A percentile compares a stretch with the other conserved stretches of the same genome.
Evolutionary conservation across 2,113 vertebrate species (phyloP).

Genomic region (Gnathonemus longibarbis): DNA sequence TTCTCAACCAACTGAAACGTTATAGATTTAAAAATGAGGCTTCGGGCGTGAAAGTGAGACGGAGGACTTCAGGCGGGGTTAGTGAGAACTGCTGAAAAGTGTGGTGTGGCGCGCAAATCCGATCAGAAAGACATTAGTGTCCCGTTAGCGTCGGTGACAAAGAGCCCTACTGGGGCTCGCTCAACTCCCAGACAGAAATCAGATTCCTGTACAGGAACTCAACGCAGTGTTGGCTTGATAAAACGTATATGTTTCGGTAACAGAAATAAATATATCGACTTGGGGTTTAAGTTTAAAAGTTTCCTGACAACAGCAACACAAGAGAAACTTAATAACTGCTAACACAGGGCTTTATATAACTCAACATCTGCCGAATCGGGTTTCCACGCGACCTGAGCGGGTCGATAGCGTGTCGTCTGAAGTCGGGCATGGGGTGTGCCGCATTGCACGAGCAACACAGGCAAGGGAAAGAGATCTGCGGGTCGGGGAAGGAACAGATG

Average conservation of each 20-base stretch:
- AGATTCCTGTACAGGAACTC: background rate
- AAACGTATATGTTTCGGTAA: background rate
- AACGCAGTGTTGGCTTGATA: background rate
- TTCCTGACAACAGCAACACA: background rate
- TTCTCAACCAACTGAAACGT: background rate
- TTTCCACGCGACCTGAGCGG: background rate
- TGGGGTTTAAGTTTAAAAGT: background rate
- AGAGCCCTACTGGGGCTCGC: background rate
- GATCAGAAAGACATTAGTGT: constrained; percentile 19
- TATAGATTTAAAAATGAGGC: background rate
- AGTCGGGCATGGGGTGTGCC: background rate
- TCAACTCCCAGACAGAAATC: background rate
- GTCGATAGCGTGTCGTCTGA: background rate
- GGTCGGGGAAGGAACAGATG: background rate
- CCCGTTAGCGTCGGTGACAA: constrained; percentile 5
- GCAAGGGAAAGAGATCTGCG: background rate
- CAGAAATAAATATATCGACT: background rate
- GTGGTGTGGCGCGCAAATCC: background rate
- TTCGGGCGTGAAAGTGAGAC: background rate
- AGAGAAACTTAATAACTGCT: constrained; percentile 1
- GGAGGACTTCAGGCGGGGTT: background rate
- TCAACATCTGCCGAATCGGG: background rate
- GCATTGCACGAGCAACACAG: background rate
- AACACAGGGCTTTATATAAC: background rate
- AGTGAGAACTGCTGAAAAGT: background rate